Evolutionary conservation across 2,113 vertebrate genomes (phyloP).

Genomic region (Dissostichus mawsoni): DNA sequence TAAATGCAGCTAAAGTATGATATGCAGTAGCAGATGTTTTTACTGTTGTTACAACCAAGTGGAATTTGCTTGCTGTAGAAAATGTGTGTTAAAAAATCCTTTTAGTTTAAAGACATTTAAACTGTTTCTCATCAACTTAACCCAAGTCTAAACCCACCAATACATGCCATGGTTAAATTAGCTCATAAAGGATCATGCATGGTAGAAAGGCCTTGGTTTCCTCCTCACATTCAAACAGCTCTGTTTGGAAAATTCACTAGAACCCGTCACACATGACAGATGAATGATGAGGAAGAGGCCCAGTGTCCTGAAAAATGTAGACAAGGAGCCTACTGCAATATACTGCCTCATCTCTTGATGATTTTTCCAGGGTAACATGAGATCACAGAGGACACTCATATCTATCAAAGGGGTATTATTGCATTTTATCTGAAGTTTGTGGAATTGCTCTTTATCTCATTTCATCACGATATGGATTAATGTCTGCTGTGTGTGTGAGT

Average conservation of each 20-base stretch:
- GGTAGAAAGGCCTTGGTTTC: neutral
- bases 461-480: conserved; percentile 42
- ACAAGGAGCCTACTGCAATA: conserved; percentile 24
- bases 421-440: conserved; percentile 39
- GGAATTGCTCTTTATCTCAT: conserved; percentile 10
- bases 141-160: neutral
- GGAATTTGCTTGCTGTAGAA: conserved; percentile 2
- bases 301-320: conserved; percentile 28
- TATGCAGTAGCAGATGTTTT: conserved; percentile 27
- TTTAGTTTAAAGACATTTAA: conserved; percentile 10
- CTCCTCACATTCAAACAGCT: neutral
- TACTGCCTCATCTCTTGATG: conserved; percentile 25
- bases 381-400: conserved; percentile 4
- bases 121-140: conserved; percentile 11
- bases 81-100: conserved; percentile 5
- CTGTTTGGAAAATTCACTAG: conserved; percentile 8
- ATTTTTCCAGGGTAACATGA: conserved; percentile 41
- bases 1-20: neutral
- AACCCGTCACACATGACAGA: conserved; percentile 25
- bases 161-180: neutral
- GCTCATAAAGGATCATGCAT: neutral
- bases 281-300: conserved; percentile 59
- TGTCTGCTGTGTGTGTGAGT: conserved; percentile 29
- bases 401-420: conserved; percentile 27
- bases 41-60: conserved; percentile 13